Base-by-base conservation (phyloP, 2,888 invertebrate genomes). In the Philopedon plagiatum region DNA sequence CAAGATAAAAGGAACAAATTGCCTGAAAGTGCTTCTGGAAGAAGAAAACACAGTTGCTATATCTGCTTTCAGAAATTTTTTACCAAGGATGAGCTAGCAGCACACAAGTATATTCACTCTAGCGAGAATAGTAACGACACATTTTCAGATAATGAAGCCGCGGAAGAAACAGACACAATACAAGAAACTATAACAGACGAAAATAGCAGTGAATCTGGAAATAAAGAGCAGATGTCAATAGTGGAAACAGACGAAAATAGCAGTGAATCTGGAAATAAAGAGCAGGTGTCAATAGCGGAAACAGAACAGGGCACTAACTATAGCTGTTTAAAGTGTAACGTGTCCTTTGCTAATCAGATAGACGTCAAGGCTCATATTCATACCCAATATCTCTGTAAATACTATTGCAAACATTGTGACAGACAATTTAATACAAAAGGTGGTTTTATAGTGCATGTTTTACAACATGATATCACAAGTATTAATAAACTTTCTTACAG, bases 361-460 rank as follows among this genome's bases (percentile, higher is more conserved):
- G 78, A 78, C 29, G 75, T 78, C 1, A 78, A 77, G 51, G 73
- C 57, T 7, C 73, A 44, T 75, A 66, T 62, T 23, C 71, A 69
- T 46, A 34, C 13, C 19, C 62, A 74, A n/a, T 70, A 65, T 41
- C 65, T 66, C 51, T 79, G 78, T 44, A 78, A 76, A 71, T 80
- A 78, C 62, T 70, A 70, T 4, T 80, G 80, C 29, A 72, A 71
- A 34, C 57, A 70, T 11, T 79, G 79, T 54, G 66, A 60, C 19
- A 72, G 78, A 39, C 74, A 71, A 39, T 78, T 79, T 44, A 79
- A 77, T 39, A 78, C 78, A 0, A 65, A 76, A 7, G 76, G 78
- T 34, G 79, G 77, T 34, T 78, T 79, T 56, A 73, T 78, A 7
- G 78, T 78, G 0, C 79, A 79, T 51, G 60, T 79, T 8, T 72